Conservation (phyloP, 2,888 invertebrate genomes). For the Chrysopilus asiliformis region DNA sequence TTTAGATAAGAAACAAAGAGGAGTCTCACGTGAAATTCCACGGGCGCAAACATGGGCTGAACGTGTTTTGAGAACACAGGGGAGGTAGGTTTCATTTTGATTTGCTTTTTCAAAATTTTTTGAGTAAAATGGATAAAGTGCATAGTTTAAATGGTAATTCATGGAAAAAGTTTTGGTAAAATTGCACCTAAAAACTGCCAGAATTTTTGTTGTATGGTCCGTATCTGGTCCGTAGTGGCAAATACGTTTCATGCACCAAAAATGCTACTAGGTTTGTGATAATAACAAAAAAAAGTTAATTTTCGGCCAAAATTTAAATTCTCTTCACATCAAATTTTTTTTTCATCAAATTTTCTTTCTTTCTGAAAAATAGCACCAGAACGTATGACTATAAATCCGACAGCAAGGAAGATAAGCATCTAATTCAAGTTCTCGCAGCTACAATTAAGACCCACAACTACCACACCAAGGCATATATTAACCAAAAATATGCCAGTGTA, state of each 20-base stretch:
- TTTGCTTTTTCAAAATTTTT: neutral
- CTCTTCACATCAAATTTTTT: neutral
- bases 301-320: no score
- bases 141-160: neutral
- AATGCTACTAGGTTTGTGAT: no score
- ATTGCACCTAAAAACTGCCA: no score
- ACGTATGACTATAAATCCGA: constrained; percentile 19
- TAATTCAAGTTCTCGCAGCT: constrained; percentile 48
- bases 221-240: no score
- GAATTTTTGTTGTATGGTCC: no score
- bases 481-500: constrained; percentile 52
- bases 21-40: constrained; percentile 54
- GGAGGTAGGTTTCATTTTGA: constrained; percentile 23
- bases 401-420: constrained; percentile 37
- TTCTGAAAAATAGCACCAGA: no score
- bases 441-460: constrained; percentile 58
- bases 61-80: constrained; percentile 59
- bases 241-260: no score
- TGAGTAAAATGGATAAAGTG: neutral
- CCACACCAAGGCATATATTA: constrained; percentile 61
- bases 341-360: constrained; percentile 4
- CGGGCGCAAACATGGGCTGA: constrained; percentile 78
- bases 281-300: no score
- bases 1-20: constrained; percentile 60
- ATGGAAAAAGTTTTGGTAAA: no score